phyloP scores from a whole-genome alignment of 2,888 invertebrate species.

The Thera britannica region DNA sequence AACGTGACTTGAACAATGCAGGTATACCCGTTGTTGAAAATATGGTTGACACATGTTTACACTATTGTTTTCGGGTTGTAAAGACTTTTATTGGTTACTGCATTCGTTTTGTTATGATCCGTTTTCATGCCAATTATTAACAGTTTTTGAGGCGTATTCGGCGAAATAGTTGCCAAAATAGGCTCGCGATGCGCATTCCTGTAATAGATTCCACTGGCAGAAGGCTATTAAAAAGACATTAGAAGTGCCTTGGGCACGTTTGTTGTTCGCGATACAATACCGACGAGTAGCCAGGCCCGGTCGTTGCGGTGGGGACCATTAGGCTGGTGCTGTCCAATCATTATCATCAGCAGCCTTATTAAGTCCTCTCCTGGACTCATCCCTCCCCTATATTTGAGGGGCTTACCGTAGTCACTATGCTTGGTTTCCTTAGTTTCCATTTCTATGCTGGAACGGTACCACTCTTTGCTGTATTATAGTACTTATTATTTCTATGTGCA shows the following conservation, averaged over 20 bases:
- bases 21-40: slow-evolving; percentile 48
- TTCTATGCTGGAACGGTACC: no score
- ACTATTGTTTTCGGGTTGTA: slow-evolving; percentile 46
- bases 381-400: no score
- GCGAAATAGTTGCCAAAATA: slow-evolving; percentile 47
- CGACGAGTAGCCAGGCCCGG: slow-evolving; percentile 19
- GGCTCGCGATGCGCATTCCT: slow-evolving; percentile 43
- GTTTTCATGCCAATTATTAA: slow-evolving; percentile 49
- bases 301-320: slow-evolving; percentile 18
- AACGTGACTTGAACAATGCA: slow-evolving; percentile 80
- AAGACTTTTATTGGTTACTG: slow-evolving; percentile 26
- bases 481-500: no score
- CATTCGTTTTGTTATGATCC: slow-evolving; percentile 35
- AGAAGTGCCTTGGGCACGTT: slow-evolving; percentile 48
- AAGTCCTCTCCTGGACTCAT: no score
- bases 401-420: not conserved
- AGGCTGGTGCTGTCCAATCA: slow-evolving; percentile 13
- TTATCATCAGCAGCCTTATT: not conserved
- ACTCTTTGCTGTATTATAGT: no score
- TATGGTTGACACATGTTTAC: slow-evolving; percentile 58
- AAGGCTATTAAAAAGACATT: slow-evolving; percentile 60
- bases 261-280: slow-evolving; percentile 36
- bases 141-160: slow-evolving; percentile 46
- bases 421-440: not conserved
- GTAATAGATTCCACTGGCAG: slow-evolving; percentile 54